A percentile compares a stretch with the other conserved stretches of the same genome.
Evolutionary conservation across 2,113 vertebrate species (phyloP).

Genomic region (Halcyon senegalensis): DNA sequence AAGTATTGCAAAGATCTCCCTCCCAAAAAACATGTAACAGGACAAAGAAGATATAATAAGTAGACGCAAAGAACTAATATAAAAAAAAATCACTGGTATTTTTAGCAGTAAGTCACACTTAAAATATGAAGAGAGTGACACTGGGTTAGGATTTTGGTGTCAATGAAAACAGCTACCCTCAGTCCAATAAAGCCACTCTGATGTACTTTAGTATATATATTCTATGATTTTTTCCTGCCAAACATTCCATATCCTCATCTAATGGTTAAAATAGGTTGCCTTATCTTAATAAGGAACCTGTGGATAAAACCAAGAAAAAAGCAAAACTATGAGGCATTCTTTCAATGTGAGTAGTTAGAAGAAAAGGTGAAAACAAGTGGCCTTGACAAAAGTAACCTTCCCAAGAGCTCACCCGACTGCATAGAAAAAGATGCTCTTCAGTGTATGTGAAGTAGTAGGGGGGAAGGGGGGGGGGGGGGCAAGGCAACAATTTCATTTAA

Average conservation of each 20-base stretch:
- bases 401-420: not conserved
- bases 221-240: not conserved
- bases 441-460: not conserved
- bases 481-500: not conserved
- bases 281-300: conserved; percentile 9
- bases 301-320: not conserved
- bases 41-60: not conserved
- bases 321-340: not conserved
- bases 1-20: not conserved
- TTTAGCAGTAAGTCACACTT: not conserved
- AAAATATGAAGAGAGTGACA: not conserved
- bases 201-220: not conserved
- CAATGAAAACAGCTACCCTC: not conserved
- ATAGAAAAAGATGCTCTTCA: not conserved
- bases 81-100: not conserved
- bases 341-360: not conserved
- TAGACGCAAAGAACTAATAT: not conserved
- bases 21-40: not conserved
- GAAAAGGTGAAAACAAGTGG: not conserved
- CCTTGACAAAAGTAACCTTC: not conserved
- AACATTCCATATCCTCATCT: conserved; percentile 10
- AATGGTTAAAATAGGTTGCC: not conserved
- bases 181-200: not conserved
- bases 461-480: not conserved
- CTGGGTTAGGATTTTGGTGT: not conserved